Base-by-base conservation (phyloP, 2,888 invertebrate species). In the Thyatira batis region DNA sequence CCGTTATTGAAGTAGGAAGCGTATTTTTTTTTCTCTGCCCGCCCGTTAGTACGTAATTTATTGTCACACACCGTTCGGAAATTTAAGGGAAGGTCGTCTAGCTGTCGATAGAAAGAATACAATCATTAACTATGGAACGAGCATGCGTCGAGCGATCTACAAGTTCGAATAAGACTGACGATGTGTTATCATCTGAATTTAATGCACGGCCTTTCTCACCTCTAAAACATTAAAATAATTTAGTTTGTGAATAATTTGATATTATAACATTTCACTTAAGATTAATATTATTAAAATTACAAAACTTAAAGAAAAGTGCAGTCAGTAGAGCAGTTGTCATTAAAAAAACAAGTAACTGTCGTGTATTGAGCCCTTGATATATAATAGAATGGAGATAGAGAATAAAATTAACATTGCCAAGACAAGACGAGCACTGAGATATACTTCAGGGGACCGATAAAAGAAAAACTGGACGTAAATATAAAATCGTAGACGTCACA, bases 1-100 rank as follows among this genome's bases (percentile, higher is more conserved):
- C 89, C 86, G 89, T 88, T 86, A 88, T 81, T 81, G 83, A 80
- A 86, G 84, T 87, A 87, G 89, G 88, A 87, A 89, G 80, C 82
- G 80, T 48, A 71, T 78, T 66, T 80, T 85, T 87, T 86, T 85
- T 85, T 85, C 73, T 78, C 71, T 17, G 39, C 73, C 71, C 73
- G 80, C 73, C 80, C 75, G 84, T 90, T 87, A 86, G 74, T 71
- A 63, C 55, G 76, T 85, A 84, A 90, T 90, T 89, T 90, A 90
- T 89, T 80, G 82, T 80, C 80, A 78, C 80, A 78, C 81, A 78
- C 69, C 76, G 76, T 76, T 77, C 73, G 69, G 76, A 82, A 81
- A 76, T 74, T 76, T 71, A 65, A 73, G 74, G 80, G 78, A 78
- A 76, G 73, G 71, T 69, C 73, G 76, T 71, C 27, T 48, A 28